Percentiles rank a stretch among this genome's conserved stretches.
Evolutionary conservation across 2,888 invertebrate species (phyloP).

Genomic region (Thymelicus sylvestris): DNA sequence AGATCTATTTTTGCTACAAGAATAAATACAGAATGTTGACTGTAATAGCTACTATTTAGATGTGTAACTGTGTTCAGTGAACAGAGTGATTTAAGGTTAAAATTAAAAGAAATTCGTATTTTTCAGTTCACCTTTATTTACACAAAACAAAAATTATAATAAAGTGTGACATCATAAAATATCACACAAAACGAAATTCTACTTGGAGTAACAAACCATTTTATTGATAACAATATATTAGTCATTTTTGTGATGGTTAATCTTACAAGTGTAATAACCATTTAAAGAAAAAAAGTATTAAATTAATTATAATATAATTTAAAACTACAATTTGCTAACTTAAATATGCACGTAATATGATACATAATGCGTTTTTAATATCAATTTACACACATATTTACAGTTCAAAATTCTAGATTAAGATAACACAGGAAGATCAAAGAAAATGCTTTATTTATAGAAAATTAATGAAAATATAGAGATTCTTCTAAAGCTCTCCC

Average conservation of each 20-base stretch:
- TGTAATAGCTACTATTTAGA: no score
- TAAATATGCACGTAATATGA: not conserved
- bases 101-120: not conserved
- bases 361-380: not conserved
- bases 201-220: not conserved
- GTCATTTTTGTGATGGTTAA: constrained; percentile 1
- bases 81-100: not conserved
- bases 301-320: not conserved
- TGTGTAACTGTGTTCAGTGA: no score
- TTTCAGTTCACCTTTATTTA: constrained; percentile 23
- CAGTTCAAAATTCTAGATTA: not conserved
- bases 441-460: constrained; percentile 9
- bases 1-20: no score
- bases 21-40: no score
- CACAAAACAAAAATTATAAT: constrained; percentile 13
- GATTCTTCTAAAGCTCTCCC: constrained; percentile 8
- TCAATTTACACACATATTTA: not conserved
- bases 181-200: constrained; percentile 9
- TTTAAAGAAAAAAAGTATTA: not conserved
- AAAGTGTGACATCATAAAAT: constrained; percentile 4
- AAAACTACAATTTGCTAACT: not conserved
- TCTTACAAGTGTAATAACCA: constrained; percentile 4
- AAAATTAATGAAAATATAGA: constrained; percentile 19
- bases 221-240: not conserved
- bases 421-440: constrained; percentile 5